Percentiles rank a stretch among this genome's conserved stretches.
These are phyloP conservation scores for Vulpes ferrilata DNA, from an alignment of 2,113 vertebrate genomes.

Conservation along the genomic window DNA sequence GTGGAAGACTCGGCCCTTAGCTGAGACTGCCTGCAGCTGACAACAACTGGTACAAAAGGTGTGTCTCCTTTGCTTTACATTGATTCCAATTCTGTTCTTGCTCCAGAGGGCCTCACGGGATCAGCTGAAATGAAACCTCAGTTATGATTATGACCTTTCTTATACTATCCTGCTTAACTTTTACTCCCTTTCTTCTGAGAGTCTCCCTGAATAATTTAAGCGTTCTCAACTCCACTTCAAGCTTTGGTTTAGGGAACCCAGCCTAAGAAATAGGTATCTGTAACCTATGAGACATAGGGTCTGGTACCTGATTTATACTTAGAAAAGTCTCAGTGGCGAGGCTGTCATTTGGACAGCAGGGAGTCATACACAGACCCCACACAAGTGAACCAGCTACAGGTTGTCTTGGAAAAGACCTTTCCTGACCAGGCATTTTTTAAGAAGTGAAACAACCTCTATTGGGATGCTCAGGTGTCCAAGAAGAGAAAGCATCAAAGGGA, in stretches of 20 bases:
- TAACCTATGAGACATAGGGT: neutral
- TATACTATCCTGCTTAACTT: neutral
- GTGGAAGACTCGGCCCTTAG: neutral
- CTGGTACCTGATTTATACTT: neutral
- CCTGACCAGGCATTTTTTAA: neutral
- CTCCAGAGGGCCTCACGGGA: neutral
- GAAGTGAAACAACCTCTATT: neutral
- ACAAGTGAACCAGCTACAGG: neutral
- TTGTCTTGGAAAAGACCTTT: neutral
- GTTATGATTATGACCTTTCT: neutral
- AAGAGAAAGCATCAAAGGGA: neutral
- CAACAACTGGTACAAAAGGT: neutral
- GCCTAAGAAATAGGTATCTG: neutral
- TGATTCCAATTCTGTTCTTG: neutral
- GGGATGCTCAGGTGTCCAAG: neutral
- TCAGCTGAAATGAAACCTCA: neutral
- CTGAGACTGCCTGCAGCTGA: neutral
- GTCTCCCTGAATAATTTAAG: neutral
- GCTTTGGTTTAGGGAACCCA: neutral
- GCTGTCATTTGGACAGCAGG: neutral
- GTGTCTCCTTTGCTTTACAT: neutral
- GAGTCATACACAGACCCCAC: neutral
- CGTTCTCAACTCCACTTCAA: neutral
- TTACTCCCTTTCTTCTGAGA: neutral
- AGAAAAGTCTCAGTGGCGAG: neutral